These are phyloP conservation scores for Pterostichus madidus DNA, from an alignment of 2,888 invertebrate species.

Conservation along the genomic window DNA sequence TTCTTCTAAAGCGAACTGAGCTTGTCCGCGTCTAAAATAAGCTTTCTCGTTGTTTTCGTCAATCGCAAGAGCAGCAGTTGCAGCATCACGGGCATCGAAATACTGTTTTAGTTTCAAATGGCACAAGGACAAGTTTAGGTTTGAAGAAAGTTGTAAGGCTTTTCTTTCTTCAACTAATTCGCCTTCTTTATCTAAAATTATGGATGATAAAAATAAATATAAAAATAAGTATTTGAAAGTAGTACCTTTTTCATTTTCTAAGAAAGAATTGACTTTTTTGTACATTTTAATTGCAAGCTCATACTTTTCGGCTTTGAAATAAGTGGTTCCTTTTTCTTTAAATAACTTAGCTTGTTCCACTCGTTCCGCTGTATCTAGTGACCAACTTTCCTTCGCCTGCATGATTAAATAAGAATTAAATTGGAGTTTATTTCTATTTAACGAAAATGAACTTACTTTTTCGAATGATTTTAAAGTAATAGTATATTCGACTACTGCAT, in stretches of 20 bases:
- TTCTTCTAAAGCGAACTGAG: constrained; percentile 86
- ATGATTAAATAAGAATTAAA: constrained; percentile 40
- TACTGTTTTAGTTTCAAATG: constrained; percentile 87
- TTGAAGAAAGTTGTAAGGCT: constrained; percentile 83
- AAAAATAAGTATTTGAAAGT: not conserved
- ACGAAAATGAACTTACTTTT: constrained; percentile 78
- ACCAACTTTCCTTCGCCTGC: constrained; percentile 89
- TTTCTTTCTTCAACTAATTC: constrained; percentile 78
- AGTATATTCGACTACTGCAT: constrained; percentile 88
- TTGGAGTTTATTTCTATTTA: constrained; percentile 30
- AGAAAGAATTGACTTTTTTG: constrained; percentile 84
- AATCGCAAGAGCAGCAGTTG: constrained; percentile 87
- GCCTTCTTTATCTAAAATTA: constrained; percentile 74
- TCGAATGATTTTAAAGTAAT: constrained; percentile 92
- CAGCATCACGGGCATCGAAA: constrained; percentile 85
- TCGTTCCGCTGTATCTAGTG: constrained; percentile 88
- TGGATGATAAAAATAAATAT: not conserved
- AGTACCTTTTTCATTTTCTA: constrained; percentile 80
- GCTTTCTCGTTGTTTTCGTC: constrained; percentile 92
- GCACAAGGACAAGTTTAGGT: constrained; percentile 91
- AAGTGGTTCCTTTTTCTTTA: constrained; percentile 95
- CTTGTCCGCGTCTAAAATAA: constrained; percentile 92
- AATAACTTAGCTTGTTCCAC: constrained; percentile 88
- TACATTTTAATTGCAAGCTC: constrained; percentile 92
- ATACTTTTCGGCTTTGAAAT: constrained; percentile 90